Evolutionary conservation across 35 echinoderm and acorn worm genomes (phyloP), one percentile per base, ranked within the genome.

Genomic region (Heliocidaris erythrogramma): DNA sequence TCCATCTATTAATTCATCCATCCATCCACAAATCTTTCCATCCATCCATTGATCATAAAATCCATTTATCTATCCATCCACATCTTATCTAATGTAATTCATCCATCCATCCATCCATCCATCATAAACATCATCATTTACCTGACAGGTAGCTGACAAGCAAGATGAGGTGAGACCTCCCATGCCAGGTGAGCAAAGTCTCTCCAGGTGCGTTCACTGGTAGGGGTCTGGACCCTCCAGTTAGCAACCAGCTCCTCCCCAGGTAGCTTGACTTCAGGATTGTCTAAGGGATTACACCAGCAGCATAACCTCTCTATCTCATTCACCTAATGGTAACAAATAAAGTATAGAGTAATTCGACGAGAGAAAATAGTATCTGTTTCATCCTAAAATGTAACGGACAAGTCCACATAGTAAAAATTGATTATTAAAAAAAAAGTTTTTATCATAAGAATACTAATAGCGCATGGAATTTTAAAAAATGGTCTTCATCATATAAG

Each of bases 101-200:
- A 21, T 29, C 5, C 59, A 60, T 18, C 2, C 13, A 60, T 60
- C 21, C 21, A n/a, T n/a, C 65, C 18, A 78, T 78, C 65, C 17
- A 3, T 48, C 32, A 94, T 48, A 16, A 88, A 11, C n/a, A 9
- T 14, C 30, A 90, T 24, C 10, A 95, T 93, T 85, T 17, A 98
- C 97, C 97, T 98, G 56, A 49, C 91, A 0, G 97, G 96, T 31
- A 99, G 88, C 59, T 97, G 95, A 85, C 95, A 96, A 29, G 98
- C 98, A 7, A 99, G 95, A 94, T 97, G 94, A 12, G 98, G 98
- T 49, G 98, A 99, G 7, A 99, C 94, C 18, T 96, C 95, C 98
- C 97, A 99, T 7, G 98, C 97, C 16, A 99, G 94, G 50, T 97
- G 90, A 5, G 96, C 98, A 42, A 48, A 85, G 56, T 78, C 92